Percentiles rank a stretch among this genome's conserved stretches.
Evolutionary conservation across 2,888 invertebrate species (phyloP).

Genomic region (Timandra comae): DNA sequence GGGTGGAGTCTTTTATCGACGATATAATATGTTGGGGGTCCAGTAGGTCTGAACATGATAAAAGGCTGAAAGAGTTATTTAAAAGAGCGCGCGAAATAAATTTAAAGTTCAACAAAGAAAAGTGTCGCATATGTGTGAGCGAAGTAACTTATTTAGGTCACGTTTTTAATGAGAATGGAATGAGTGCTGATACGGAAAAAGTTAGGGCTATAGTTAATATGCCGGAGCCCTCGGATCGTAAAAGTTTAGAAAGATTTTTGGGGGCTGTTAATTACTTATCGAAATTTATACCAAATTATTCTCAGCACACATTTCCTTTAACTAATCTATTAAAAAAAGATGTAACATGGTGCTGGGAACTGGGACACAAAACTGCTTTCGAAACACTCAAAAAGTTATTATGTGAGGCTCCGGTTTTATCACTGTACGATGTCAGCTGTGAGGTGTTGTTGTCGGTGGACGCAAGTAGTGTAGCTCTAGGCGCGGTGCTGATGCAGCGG

Average conservation of each 20-base stretch:
- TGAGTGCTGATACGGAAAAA: conserved; percentile 14
- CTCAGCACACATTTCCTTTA: conserved; percentile 6
- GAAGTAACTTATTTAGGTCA: conserved; percentile 21
- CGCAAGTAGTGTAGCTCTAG: too few species aligned
- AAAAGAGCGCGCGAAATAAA: conserved; percentile 10
- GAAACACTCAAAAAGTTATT: conserved; percentile 5
- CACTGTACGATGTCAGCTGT: conserved; percentile 21
- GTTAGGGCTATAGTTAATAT: conserved; percentile 18
- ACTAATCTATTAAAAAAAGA: conserved; percentile 13
- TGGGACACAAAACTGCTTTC: conserved; percentile 1
- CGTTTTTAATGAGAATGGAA: conserved; percentile 15
- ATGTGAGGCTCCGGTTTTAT: conserved; percentile 10
- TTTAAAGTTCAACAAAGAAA: conserved; percentile 19
- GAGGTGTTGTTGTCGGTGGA: conserved; percentile 10
- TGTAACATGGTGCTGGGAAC: conserved; percentile 8
- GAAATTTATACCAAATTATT: conserved; percentile 15
- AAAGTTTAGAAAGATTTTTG: conserved; percentile 18
- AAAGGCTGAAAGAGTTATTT: conserved; percentile 11
- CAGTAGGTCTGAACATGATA: conserved; percentile 15
- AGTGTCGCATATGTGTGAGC: conserved; percentile 11
- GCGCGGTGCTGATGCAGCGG: conserved; percentile 20
- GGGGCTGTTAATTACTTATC: conserved; percentile 14
- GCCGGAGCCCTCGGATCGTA: conserved; percentile 10
- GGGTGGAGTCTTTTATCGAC: conserved; percentile 16
- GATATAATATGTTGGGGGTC: conserved; percentile 18